These are phyloP conservation scores for Hexactinellida sp. DNA, from an alignment of 37 sponge, comb jelly and placozoan genomes.

Conservation along the genomic window DNA sequence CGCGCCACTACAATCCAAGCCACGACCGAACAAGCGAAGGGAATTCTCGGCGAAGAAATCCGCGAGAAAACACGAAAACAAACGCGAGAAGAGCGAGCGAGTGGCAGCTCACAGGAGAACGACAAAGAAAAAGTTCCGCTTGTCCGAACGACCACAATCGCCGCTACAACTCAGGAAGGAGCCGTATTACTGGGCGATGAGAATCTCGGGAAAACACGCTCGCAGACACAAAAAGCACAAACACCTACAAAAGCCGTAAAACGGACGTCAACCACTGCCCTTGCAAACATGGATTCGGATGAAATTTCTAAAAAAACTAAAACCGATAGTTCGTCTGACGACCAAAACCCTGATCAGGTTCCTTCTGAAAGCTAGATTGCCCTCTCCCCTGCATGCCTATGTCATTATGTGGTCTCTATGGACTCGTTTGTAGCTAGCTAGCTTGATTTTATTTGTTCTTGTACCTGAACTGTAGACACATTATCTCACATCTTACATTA, in stretches of 20 bases:
- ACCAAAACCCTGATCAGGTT: neutral
- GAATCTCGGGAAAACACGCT: neutral
- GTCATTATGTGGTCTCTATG: too few species aligned
- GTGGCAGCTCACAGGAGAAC: neutral
- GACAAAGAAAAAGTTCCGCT: neutral
- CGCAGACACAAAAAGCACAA: neutral
- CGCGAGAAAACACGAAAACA: neutral
- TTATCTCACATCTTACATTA: too few species aligned
- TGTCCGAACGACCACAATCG: neutral
- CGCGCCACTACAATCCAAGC: neutral
- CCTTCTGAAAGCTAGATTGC: neutral
- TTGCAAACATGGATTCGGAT: neutral
- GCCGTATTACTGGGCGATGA: neutral
- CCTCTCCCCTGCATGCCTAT: too few species aligned
- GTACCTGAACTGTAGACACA: too few species aligned
- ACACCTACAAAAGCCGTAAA: neutral
- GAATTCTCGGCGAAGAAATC: neutral
- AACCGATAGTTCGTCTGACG: constrained; percentile 3
- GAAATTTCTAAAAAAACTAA: neutral
- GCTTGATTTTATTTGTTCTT: neutral
- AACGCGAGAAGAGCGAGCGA: neutral
- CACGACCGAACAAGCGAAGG: neutral
- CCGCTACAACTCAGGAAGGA: neutral
- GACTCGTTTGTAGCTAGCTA: neutral
- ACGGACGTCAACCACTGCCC: neutral